Evolutionary conservation across 2,113 vertebrate genomes (phyloP).

Genomic region (Pelobates fuscus): DNA sequence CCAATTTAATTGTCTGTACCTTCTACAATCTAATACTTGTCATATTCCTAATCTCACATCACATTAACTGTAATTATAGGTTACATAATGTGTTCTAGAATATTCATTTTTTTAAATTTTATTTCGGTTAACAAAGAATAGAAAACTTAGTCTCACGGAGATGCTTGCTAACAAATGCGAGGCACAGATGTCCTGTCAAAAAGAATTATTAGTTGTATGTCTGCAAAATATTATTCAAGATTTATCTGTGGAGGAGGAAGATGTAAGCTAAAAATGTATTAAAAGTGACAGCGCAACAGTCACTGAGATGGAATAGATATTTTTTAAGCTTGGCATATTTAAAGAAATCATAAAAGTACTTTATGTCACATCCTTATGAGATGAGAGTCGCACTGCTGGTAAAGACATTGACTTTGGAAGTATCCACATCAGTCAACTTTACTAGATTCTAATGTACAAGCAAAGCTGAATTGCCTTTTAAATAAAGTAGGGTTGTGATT

Average conservation of each 20-base stretch:
- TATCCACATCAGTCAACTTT: no score
- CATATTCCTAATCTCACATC: background rate
- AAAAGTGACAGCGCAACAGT: slow-evolving; percentile 21
- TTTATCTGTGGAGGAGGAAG: slow-evolving; percentile 7
- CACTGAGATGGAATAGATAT: slow-evolving; percentile 2
- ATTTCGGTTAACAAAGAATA: background rate
- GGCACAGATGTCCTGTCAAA: slow-evolving; percentile 25
- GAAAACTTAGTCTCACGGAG: background rate
- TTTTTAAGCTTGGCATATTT: background rate
- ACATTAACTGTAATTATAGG: slow-evolving; percentile 5
- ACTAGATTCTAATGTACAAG: no score
- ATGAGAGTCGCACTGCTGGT: no score
- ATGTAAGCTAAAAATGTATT: slow-evolving; percentile 28
- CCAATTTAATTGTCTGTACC: background rate
- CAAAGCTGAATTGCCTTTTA: no score
- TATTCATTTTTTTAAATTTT: background rate
- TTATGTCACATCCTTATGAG: background rate
- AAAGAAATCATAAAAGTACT: background rate
- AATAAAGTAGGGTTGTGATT: no score
- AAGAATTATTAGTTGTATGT: slow-evolving; percentile 27
- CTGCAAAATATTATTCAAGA: slow-evolving; percentile 22
- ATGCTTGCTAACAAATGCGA: slow-evolving; percentile 4
- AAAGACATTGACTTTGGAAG: background rate
- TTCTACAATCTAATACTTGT: background rate
- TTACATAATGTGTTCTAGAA: slow-evolving; percentile 8